phyloP scores from a whole-genome alignment of 1,140 invertebrate genomes.

The Atopsyche davidsoni region DNA sequence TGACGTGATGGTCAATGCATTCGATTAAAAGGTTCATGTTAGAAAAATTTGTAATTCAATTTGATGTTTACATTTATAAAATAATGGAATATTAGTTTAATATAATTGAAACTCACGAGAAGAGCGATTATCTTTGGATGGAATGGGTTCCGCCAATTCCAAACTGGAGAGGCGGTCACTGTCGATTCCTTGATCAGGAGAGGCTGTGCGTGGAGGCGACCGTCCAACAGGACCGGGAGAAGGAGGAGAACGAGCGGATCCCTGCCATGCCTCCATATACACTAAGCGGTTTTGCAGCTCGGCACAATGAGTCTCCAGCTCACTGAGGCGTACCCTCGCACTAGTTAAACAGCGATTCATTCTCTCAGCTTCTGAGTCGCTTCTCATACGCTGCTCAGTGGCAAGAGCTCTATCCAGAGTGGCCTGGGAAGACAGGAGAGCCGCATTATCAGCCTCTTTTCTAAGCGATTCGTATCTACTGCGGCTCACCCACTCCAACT shows the following conservation, averaged over 20 bases:
- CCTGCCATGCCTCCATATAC: constrained; percentile 12
- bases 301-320: constrained; percentile 13
- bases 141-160: constrained; percentile 32
- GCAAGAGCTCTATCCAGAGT: constrained; percentile 44
- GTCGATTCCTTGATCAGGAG: constrained; percentile 54
- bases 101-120: neutral
- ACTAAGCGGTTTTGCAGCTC: constrained; percentile 9
- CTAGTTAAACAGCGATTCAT: constrained; percentile 36
- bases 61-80: too few species aligned
- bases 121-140: neutral
- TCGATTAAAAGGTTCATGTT: too few species aligned
- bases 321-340: constrained; percentile 24
- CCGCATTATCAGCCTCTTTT: constrained; percentile 43
- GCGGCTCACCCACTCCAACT: constrained; percentile 19
- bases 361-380: constrained; percentile 43
- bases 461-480: constrained; percentile 25
- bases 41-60: too few species aligned
- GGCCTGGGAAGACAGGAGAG: constrained; percentile 45
- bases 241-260: neutral
- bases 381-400: constrained; percentile 39
- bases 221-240: constrained; percentile 11
- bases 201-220: constrained; percentile 42
- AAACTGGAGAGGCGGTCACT: constrained; percentile 52
- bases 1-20: too few species aligned
- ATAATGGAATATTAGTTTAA: neutral